phyloP scores from a whole-genome alignment of 1,140 invertebrate species.

The Ganaspis sp. region DNA sequence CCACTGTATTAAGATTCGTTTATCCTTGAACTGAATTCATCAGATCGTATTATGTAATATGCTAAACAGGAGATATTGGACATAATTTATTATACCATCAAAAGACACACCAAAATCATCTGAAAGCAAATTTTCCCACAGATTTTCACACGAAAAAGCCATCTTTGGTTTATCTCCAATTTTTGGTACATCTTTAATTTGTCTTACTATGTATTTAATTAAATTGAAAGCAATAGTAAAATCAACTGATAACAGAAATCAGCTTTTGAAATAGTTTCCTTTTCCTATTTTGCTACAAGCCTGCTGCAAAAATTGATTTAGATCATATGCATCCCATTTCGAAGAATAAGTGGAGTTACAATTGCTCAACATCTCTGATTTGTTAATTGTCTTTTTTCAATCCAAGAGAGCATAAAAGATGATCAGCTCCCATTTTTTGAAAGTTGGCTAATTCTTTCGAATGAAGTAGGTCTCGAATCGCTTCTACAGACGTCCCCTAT shows the following conservation, averaged over 20 bases:
- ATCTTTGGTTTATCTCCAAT: no score
- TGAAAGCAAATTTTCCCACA: no score
- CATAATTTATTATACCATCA: neutral
- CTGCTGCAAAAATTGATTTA: no score
- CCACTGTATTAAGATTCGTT: slow-evolving; percentile 14
- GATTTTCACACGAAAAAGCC: no score
- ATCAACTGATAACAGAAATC: no score
- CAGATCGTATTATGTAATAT: neutral
- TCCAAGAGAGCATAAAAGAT: neutral
- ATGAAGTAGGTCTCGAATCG: neutral
- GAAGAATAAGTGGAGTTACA: neutral
- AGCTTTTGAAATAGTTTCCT: no score
- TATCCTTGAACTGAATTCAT: slow-evolving; percentile 18
- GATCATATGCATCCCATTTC: no score
- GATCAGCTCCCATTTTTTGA: neutral
- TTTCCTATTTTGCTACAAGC: no score
- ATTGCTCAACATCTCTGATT: neutral
- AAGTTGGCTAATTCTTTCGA: neutral
- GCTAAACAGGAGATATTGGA: neutral
- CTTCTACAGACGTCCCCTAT: neutral
- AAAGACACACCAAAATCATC: no score
- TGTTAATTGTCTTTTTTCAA: neutral
- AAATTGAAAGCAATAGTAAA: no score
- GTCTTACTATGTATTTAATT: no score
- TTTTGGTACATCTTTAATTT: no score